phyloP scores from a whole-genome alignment of 2,797 vertebrate species.

The Dryobates pubescens region DNA sequence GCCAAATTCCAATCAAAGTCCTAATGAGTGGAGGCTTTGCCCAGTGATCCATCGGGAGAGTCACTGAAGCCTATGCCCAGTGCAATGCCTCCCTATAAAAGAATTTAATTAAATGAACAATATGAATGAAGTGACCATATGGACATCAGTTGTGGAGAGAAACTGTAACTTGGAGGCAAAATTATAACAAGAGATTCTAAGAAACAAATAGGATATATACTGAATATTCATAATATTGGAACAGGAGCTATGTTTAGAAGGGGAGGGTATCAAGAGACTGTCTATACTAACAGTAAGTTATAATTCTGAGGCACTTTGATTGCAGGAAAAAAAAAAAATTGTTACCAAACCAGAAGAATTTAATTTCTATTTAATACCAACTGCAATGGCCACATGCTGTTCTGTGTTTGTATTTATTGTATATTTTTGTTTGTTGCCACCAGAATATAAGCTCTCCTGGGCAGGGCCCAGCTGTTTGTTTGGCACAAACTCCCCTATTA shows the following conservation, averaged over 20 bases:
- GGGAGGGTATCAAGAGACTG: background rate
- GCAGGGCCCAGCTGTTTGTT: conserved; percentile 6
- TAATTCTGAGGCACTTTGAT: background rate
- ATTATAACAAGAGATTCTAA: background rate
- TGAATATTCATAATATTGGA: background rate
- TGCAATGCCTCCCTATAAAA: background rate
- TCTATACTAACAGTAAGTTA: background rate
- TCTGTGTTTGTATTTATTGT: conserved; percentile 27
- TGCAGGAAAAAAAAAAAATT: background rate
- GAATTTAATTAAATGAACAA: background rate
- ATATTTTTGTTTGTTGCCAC: conserved; percentile 4
- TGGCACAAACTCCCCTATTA: background rate
- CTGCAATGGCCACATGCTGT: background rate
- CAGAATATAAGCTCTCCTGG: background rate
- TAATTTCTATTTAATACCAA: conserved; percentile 27
- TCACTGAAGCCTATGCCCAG: background rate
- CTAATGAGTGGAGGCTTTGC: background rate
- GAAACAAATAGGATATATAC: background rate
- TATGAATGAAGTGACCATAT: background rate
- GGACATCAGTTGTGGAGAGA: background rate
- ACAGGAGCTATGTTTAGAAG: background rate
- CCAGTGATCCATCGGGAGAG: background rate
- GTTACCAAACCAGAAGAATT: background rate
- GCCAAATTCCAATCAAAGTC: background rate
- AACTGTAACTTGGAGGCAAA: background rate